Evolutionary conservation across 2,113 vertebrate genomes (phyloP).

Genomic region (Scomber japonicus): DNA sequence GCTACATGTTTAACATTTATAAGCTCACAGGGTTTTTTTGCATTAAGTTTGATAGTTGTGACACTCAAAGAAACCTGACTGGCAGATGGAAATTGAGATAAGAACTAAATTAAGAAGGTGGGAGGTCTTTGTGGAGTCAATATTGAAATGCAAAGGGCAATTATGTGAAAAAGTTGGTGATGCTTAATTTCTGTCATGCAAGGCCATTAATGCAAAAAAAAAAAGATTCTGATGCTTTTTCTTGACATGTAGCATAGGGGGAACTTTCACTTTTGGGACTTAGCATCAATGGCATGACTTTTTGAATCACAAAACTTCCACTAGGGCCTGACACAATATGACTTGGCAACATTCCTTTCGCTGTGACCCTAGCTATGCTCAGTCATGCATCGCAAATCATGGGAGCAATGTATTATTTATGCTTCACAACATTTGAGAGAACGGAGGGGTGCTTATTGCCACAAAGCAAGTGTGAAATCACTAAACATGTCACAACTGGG

Average conservation of each 20-base stretch:
- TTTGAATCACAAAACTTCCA: conserved; percentile 35
- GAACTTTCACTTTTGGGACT: not conserved
- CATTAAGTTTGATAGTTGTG: no score
- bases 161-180: not conserved
- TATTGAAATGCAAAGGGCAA: no score
- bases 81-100: no score
- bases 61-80: no score
- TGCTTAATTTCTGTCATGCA: not conserved
- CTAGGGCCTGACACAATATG: conserved; percentile 59
- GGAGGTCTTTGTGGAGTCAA: no score
- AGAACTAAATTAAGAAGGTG: no score
- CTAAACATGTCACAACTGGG: conserved; percentile 75
- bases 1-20: not conserved
- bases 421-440: conserved; percentile 71
- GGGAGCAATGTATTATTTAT: conserved; percentile 80
- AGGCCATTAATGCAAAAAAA: not conserved
- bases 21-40: no score
- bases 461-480: conserved; percentile 76
- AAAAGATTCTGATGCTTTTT: not conserved
- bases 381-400: conserved; percentile 82
- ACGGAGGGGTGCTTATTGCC: conserved; percentile 49
- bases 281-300: conserved; percentile 22
- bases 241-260: conserved; percentile 2
- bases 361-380: conserved; percentile 79
- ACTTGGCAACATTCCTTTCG: conserved; percentile 83